phyloP scores from a whole-genome alignment of 1,140 invertebrate species.

The Pogonus chalceus region DNA sequence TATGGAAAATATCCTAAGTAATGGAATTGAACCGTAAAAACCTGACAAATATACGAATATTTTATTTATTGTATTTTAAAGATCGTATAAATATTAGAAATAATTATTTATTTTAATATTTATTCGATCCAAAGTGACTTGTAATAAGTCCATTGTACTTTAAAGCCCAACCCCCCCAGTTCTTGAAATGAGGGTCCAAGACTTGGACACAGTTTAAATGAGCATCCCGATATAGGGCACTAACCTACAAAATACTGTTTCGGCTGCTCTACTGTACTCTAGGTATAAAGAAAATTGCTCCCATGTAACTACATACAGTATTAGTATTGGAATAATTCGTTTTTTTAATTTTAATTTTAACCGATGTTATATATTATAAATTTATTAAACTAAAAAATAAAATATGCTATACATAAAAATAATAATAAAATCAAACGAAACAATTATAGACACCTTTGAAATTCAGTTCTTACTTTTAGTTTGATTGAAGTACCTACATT shows the following conservation, averaged over 20 bases:
- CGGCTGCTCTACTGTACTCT: neutral
- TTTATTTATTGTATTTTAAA: neutral
- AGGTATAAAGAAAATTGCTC: neutral
- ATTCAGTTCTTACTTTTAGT: too few relatives aligned
- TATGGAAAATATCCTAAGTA: conserved; percentile 1
- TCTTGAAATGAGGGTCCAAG: neutral
- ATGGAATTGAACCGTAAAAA: neutral
- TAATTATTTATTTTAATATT: too few relatives aligned
- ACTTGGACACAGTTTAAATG: neutral
- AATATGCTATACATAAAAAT: too few relatives aligned
- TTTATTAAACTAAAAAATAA: too few relatives aligned
- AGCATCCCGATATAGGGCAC: neutral
- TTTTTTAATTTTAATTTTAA: neutral
- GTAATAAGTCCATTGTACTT: conserved; percentile 1
- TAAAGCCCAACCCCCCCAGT: neutral
- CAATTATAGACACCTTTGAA: too few relatives aligned
- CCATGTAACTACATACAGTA: neutral
- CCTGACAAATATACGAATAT: conserved; percentile 1
- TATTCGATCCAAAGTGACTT: neutral
- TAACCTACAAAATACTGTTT: conserved; percentile 1
- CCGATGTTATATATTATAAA: neutral
- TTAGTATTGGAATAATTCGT: conserved; percentile 4
- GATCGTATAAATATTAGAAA: too few relatives aligned
- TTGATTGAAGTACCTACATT: too few relatives aligned
- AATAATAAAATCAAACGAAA: too few relatives aligned